Conservation (phyloP, 2,797 vertebrate genomes). For the Chaetophractus vellerosus region DNA sequence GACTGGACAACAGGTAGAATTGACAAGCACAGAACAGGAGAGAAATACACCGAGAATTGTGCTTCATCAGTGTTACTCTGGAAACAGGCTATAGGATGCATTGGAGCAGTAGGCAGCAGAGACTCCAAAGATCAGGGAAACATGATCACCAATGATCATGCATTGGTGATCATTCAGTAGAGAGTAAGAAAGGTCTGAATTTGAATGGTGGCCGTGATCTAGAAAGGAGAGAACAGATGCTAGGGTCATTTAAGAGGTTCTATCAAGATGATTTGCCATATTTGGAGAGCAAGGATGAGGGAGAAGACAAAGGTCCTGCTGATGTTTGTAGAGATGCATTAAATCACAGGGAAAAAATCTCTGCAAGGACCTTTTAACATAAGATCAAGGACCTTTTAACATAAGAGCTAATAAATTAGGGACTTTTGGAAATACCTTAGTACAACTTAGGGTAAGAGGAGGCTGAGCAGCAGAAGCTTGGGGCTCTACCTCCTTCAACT, state of each 20-base stretch:
- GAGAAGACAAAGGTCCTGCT: not conserved
- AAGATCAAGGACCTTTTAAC: not conserved
- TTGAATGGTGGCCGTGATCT: not conserved
- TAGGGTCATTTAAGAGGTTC: not conserved
- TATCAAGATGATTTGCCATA: not conserved
- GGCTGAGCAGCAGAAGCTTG: not conserved
- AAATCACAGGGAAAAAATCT: not conserved
- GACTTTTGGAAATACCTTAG: not conserved
- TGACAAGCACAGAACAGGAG: conserved; percentile 30
- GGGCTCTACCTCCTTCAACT: not conserved
- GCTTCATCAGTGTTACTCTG: not conserved
- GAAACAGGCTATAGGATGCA: not conserved
- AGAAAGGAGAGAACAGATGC: not conserved
- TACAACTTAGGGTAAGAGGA: not conserved
- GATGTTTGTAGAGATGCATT: conserved; percentile 3
- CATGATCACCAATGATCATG: not conserved
- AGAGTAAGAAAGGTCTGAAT: not conserved
- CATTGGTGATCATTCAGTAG: not conserved
- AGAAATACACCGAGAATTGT: not conserved
- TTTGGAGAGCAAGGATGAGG: not conserved
- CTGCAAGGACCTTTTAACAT: not conserved
- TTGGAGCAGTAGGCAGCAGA: not conserved
- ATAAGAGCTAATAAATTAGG: not conserved
- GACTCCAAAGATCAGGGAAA: not conserved
- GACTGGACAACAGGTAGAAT: not conserved